Conservation (phyloP, 1,140 invertebrate genomes). For the Drosophila sechellia region DNA sequence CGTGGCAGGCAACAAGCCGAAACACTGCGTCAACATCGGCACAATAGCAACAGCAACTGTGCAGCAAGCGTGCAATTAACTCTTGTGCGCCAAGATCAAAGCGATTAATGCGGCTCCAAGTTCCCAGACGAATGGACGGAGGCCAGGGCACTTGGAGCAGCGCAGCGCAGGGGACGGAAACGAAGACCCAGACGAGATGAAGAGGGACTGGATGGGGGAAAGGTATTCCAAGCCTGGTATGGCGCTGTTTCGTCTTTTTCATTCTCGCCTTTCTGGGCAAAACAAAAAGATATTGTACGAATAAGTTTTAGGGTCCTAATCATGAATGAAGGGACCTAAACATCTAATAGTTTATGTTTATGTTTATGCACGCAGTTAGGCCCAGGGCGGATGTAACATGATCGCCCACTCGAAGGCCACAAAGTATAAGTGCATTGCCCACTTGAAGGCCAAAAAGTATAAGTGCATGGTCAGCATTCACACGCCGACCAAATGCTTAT, state of each 20-base stretch:
- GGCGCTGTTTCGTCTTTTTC: conserved; percentile 58
- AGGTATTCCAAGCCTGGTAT: conserved; percentile 33
- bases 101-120: conserved; percentile 69
- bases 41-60: conserved; percentile 53
- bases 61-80: conserved; percentile 84
- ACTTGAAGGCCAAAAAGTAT: no score
- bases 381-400: no score
- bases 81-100: conserved; percentile 83
- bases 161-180: not conserved
- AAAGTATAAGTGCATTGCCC: no score
- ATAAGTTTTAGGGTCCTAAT: no score
- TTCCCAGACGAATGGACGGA: not conserved
- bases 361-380: no score
- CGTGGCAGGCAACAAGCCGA: conserved; percentile 20
- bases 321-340: no score
- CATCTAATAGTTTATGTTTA: no score
- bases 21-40: conserved; percentile 18
- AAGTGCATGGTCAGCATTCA: no score
- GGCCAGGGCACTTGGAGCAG: conserved; percentile 5
- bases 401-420: no score
- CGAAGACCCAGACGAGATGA: not conserved
- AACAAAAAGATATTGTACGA: not conserved
- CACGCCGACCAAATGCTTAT: no score
- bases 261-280: conserved; percentile 28
- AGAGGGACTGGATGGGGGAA: conserved; percentile 1